phyloP scores from a whole-genome alignment of 2,797 vertebrate genomes.

The Falco naumanni region DNA sequence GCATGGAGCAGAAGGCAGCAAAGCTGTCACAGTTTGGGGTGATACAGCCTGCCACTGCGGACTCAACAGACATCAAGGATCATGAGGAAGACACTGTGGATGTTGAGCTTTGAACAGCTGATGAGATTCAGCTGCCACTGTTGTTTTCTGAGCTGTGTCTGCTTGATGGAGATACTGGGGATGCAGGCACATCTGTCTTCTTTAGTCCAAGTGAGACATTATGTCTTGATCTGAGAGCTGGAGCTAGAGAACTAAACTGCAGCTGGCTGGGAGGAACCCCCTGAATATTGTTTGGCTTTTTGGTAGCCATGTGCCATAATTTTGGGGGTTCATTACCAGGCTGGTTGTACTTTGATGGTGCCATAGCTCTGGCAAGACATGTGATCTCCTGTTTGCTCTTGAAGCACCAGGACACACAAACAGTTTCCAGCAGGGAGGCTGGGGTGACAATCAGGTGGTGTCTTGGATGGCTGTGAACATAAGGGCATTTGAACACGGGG shows the following conservation, averaged over 20 bases:
- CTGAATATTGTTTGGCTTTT: neutral
- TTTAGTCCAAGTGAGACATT: neutral
- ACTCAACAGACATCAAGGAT: conserved; percentile 32
- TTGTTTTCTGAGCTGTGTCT: neutral
- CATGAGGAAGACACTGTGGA: neutral
- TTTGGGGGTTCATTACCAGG: neutral
- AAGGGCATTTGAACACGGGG: neutral
- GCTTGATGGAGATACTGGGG: neutral
- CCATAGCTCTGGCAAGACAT: neutral
- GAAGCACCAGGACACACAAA: neutral
- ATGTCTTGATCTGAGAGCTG: neutral
- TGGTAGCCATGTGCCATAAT: neutral
- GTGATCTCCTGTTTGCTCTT: neutral
- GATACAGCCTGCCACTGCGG: neutral
- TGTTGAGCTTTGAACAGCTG: neutral
- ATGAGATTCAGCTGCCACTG: neutral
- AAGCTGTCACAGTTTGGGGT: conserved; percentile 41
- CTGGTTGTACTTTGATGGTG: neutral
- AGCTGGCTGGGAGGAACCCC: neutral
- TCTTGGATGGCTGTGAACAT: neutral
- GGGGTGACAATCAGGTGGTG: neutral
- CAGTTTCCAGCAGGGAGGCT: neutral
- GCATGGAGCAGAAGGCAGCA: conserved; percentile 77
- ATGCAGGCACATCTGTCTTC: neutral
- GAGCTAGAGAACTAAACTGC: neutral